Base-by-base conservation (phyloP, 2,797 vertebrate species). In the Zonotrichia albicollis region DNA sequence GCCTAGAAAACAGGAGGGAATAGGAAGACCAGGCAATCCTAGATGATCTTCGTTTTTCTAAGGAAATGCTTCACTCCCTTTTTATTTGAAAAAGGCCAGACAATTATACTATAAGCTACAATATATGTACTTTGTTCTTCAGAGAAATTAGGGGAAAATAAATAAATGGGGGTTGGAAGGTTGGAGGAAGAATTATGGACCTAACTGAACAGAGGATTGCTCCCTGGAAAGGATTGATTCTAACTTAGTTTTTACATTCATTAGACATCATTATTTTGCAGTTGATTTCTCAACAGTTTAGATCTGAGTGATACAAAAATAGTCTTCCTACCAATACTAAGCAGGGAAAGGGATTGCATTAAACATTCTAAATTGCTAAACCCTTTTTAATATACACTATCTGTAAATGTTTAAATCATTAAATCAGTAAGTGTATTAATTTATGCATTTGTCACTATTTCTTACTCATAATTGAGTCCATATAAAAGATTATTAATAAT, bases 401-500 rank as follows among this genome's bases (percentile, higher is more conserved):
- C 76, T 87, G 38, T 78, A 85, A 78, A 81, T 75, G 51, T 74
- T 83, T 81, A 85, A 88, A 88, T 62, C 23, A 68, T 80, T 72
- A 83, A 81, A 91, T 75, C 40, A 51, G 9, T 58, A 75, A 48
- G 8, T 74, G 2, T 75, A 86, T 91, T 94, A 68, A 84, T 88
- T 80, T 84, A 55, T 77, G 64, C 62, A 78, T 89, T 90, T 94
- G 26, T 64, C 55, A 78, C 70, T 67, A 27, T 84, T 86, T 71
- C 64, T 45, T 74, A 67, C 36, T 66, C 30, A 74, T 50, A 68
- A 85, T 6, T 64, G 42, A 67, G 62, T 65, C 68, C 40, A 82
- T 40, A 45, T 77, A 78, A 76, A 93, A 93, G 22, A 82, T 75
- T 48, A 57, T 83, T 86, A 91, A 43, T 76, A 70, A 93, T 91